These are phyloP conservation scores for Bombyx mori DNA, from an alignment of 1,140 invertebrate genomes.

Conservation along the genomic window DNA sequence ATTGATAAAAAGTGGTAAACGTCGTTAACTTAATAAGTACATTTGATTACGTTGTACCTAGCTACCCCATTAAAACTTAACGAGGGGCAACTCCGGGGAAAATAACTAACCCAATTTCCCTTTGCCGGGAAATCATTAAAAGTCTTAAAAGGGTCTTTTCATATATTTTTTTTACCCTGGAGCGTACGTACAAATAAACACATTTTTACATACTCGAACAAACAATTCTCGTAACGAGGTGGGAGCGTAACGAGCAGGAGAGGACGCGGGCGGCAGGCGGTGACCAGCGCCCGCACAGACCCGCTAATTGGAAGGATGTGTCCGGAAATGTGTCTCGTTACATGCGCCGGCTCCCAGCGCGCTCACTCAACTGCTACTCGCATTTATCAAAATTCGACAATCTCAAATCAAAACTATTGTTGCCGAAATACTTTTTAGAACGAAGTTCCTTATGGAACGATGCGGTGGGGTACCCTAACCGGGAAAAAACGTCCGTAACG, in stretches of 20 bases:
- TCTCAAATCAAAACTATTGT: too few relatives aligned
- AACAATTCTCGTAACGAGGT: slow-evolving; percentile 69
- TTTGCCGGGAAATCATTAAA: slow-evolving; percentile 72
- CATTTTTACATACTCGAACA: slow-evolving; percentile 71
- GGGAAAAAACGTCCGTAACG: too few relatives aligned
- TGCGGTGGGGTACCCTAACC: too few relatives aligned
- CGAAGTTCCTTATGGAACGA: too few relatives aligned
- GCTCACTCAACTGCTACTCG: slow-evolving; percentile 38
- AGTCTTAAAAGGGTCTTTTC: slow-evolving; percentile 71
- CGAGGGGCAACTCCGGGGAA: slow-evolving; percentile 67
- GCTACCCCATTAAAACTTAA: slow-evolving; percentile 71
- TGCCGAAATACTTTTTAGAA: too few relatives aligned
- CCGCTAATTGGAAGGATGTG: slow-evolving; percentile 59
- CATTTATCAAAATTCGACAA: slow-evolving; percentile 36
- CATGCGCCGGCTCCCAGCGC: slow-evolving; percentile 24
- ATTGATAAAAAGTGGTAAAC: slow-evolving; percentile 63
- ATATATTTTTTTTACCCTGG: slow-evolving; percentile 65
- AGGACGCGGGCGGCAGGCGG: slow-evolving; percentile 27
- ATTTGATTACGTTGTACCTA: slow-evolving; percentile 69
- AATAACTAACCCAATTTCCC: slow-evolving; percentile 72
- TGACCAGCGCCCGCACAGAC: slow-evolving; percentile 26
- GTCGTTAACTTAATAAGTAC: slow-evolving; percentile 70
- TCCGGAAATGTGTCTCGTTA: slow-evolving; percentile 58
- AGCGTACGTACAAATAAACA: slow-evolving; percentile 71
- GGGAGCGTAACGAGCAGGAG: slow-evolving; percentile 49